A percentile compares a stretch with the other conserved stretches of the same genome.
These are phyloP conservation scores for Melitaea athalia DNA, from an alignment of 2,888 invertebrate species.

Conservation along the genomic window DNA sequence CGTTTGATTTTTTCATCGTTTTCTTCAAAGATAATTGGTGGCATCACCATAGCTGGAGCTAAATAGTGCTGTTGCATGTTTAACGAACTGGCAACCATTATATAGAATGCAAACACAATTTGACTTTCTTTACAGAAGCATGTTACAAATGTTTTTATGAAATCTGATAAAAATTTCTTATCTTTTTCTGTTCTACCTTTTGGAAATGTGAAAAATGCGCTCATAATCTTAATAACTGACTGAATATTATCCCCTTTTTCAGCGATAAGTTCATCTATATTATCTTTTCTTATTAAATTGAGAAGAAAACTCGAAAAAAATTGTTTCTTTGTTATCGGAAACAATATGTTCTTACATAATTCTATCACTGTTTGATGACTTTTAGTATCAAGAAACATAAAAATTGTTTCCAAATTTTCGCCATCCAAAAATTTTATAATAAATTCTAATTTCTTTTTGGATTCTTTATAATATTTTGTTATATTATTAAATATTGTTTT, in stretches of 20 bases:
- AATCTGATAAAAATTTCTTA: slow-evolving; percentile 60
- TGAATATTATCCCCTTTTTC: slow-evolving; percentile 75
- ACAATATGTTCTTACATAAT: slow-evolving; percentile 62
- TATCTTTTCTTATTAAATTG: slow-evolving; percentile 68
- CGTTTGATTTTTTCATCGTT: slow-evolving; percentile 64
- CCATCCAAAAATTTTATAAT: slow-evolving; percentile 61
- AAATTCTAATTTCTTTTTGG: slow-evolving; percentile 71
- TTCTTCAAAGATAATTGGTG: slow-evolving; percentile 55
- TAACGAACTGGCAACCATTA: slow-evolving; percentile 62
- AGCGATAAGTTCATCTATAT: slow-evolving; percentile 61
- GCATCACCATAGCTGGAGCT: slow-evolving; percentile 59
- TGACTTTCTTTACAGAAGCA: slow-evolving; percentile 66
- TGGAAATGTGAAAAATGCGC: slow-evolving; percentile 64
- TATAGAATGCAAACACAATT: slow-evolving; percentile 70
- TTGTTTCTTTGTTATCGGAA: slow-evolving; percentile 64
- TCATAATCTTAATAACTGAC: slow-evolving; percentile 72
- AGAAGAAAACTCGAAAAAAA: slow-evolving; percentile 65
- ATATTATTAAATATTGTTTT: slow-evolving; percentile 58
- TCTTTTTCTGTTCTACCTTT: slow-evolving; percentile 55
- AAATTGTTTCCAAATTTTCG: slow-evolving; percentile 66
- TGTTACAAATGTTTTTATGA: slow-evolving; percentile 66
- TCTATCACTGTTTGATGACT: slow-evolving; percentile 52
- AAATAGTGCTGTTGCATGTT: slow-evolving; percentile 68
- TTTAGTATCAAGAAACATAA: slow-evolving; percentile 61
- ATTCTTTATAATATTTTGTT: slow-evolving; percentile 63